Base-by-base conservation (phyloP, 2,113 vertebrate genomes). In the Lasiurus borealis region DNA sequence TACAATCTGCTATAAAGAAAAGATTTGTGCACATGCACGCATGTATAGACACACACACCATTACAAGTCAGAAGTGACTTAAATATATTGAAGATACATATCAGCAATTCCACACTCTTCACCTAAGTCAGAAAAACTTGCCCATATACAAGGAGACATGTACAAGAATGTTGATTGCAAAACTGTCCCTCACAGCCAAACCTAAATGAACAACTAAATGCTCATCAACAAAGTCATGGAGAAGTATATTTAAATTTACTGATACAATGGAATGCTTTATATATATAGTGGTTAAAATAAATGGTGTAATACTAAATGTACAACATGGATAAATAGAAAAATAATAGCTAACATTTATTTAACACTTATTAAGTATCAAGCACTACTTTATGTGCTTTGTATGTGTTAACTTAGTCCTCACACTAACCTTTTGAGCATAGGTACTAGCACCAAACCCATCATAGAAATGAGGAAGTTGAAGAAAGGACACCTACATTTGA, bases 121-220 rank as follows among this genome's bases (percentile, higher is more conserved):
- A 9, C n/a, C 48, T 23, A 73, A 88, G 46, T 18, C 29, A 75
- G 44, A 64, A 91, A 93, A 88, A 52, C 12, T 84, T 84, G 11
- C 12, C 50, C 15, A 25, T 4, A 5, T 52, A 69, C n/a, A 88
- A 73, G 75, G 12, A 91, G 50, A 52, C 10, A 76, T 36, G 3
- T 54, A 18, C 2, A 71, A 72, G 69, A 84, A 77, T 59, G 81
- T 1, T 36, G 40, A 88, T 5, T 34, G 57, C 16, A 86, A 88
- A 96, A 29, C 46, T 40, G 54, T 66, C 89, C 75, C 11, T 68
- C 54, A 34, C 11, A 92, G 27, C n/a, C 86, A 95, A 85, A 71
- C 48, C 12, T 64, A n/a, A 16, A 59, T 59, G 14, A 90, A 83
- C 36, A 68, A 69, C 5, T 82, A 34, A 57, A 82, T 46, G 34